A percentile compares a stretch with the other conserved stretches of the same genome.
Conservation (phyloP, 2,113 vertebrate genomes). For the Catharus fuscescens region DNA sequence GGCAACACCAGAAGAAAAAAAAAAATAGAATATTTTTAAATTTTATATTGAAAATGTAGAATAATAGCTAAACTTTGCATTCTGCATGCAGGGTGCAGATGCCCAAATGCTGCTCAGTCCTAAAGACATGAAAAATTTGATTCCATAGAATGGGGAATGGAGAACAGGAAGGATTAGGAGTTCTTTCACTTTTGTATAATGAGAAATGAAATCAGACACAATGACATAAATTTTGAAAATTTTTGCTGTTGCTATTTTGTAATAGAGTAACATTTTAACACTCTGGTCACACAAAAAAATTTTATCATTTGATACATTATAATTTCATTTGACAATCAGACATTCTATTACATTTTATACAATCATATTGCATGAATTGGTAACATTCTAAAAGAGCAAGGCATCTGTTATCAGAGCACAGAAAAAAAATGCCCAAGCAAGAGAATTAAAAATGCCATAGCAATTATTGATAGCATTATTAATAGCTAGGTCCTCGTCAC, state of each 20-base stretch:
- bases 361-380: neutral
- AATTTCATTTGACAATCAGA: neutral
- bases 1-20: neutral
- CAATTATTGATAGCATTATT: constrained; percentile 31
- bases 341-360: neutral
- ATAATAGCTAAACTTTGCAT: neutral
- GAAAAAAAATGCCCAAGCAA: neutral
- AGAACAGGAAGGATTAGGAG: neutral
- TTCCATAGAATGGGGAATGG: neutral
- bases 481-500: constrained; percentile 30
- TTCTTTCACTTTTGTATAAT: neutral
- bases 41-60: neutral
- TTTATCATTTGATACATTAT: neutral
- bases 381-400: neutral
- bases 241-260: neutral
- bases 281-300: neutral
- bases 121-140: neutral
- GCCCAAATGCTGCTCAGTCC: neutral
- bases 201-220: neutral
- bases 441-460: constrained; percentile 11
- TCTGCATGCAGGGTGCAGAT: neutral
- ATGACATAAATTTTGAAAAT: neutral
- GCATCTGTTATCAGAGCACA: neutral
- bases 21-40: neutral
- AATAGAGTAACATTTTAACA: neutral